Percentiles rank a stretch among this genome's conserved stretches.
Evolutionary conservation across 2,797 vertebrate species (phyloP).

Genomic region (Cryptoprocta ferox): DNA sequence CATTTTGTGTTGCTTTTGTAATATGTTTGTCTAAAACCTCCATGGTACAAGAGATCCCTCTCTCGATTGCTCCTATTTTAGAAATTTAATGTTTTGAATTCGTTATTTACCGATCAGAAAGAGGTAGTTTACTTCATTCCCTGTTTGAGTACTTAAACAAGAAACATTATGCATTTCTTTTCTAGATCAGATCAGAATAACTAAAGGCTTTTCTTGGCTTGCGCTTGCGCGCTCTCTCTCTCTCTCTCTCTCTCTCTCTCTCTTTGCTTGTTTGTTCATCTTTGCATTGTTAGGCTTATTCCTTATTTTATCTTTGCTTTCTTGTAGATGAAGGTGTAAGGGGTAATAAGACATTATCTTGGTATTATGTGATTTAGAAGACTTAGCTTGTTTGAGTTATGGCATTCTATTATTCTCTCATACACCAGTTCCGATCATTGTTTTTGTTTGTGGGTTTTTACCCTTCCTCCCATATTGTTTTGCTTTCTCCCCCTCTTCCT

Average conservation of each 20-base stretch:
- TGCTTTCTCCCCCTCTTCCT: conserved; percentile 45
- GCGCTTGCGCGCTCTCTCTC: background rate
- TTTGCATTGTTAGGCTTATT: conserved; percentile 45
- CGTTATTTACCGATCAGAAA: background rate
- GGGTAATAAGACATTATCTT: conserved; percentile 36
- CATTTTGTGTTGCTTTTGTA: conserved; percentile 57
- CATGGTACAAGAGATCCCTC: background rate
- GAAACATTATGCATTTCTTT: conserved; percentile 48
- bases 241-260: background rate
- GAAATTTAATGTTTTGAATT: conserved; percentile 21
- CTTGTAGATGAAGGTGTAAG: conserved; percentile 26
- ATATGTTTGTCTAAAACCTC: conserved; percentile 28
- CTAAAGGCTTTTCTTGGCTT: conserved; percentile 37
- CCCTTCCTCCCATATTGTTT: conserved; percentile 59
- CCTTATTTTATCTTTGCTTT: conserved; percentile 57
- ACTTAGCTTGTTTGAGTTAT: conserved; percentile 57
- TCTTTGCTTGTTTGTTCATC: background rate
- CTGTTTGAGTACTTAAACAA: conserved; percentile 24
- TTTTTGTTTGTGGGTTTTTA: conserved; percentile 55
- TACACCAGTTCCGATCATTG: background rate
- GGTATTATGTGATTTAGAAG: conserved; percentile 44
- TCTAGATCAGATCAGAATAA: conserved; percentile 38
- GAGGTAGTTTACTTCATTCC: background rate
- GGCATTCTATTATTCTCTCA: conserved; percentile 50
- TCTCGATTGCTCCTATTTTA: conserved; percentile 17